A percentile compares a stretch with the other conserved stretches of the same genome.
These are phyloP conservation scores for Isotomurus palustris DNA, from an alignment of 2,888 invertebrate genomes.

Conservation along the genomic window DNA sequence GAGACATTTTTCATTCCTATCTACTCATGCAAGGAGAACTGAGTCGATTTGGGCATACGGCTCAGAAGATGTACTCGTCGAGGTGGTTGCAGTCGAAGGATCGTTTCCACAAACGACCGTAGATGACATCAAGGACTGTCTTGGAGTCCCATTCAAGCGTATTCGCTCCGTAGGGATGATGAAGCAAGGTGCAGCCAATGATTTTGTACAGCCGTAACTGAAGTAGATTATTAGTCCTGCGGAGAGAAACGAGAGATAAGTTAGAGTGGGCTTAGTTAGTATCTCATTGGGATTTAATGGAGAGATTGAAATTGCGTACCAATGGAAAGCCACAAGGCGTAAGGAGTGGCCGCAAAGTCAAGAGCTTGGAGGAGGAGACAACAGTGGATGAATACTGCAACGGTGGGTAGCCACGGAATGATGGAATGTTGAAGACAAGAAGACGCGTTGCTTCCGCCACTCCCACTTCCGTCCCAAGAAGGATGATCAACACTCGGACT, in stretches of 20 bases:
- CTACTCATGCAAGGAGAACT: constrained; percentile 30
- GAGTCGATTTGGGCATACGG: constrained; percentile 42
- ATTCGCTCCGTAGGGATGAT: constrained; percentile 31
- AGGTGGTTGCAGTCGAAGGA: constrained; percentile 36
- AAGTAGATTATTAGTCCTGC: constrained; percentile 43
- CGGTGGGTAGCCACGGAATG: constrained; percentile 52
- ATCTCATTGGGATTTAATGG: not conserved
- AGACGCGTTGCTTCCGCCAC: too few species aligned
- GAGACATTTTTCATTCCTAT: too few species aligned
- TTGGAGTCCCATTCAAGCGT: constrained; percentile 21
- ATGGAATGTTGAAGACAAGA: constrained; percentile 41
- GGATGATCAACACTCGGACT: too few species aligned
- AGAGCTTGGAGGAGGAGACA: constrained; percentile 57
- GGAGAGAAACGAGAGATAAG: not conserved
- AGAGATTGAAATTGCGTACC: constrained; percentile 51
- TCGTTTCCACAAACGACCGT: constrained; percentile 41
- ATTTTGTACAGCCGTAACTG: constrained; percentile 42
- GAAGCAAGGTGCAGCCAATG: constrained; percentile 41
- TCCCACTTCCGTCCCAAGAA: too few species aligned
- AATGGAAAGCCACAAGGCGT: constrained; percentile 59
- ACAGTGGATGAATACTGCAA: constrained; percentile 54
- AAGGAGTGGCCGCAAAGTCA: constrained; percentile 60
- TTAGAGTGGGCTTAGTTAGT: not conserved
- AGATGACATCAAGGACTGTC: constrained; percentile 32
- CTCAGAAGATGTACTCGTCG: constrained; percentile 35